phyloP scores from a whole-genome alignment of 2,888 invertebrate genomes.

The Zaprionus bogoriensis region DNA sequence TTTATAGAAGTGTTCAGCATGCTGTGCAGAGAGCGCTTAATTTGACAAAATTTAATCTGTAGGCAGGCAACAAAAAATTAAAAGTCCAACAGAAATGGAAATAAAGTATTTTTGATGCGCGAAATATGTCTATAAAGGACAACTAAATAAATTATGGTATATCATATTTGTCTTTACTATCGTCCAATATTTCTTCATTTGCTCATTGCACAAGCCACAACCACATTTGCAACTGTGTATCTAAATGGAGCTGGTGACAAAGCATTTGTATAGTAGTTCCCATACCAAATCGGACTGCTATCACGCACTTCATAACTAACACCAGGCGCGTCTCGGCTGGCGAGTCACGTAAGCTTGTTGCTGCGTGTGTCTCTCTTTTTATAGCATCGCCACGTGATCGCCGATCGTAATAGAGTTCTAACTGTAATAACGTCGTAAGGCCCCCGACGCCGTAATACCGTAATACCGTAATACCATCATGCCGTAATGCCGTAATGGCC shows the following conservation, averaged over 20 bases:
- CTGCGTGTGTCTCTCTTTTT: conserved; percentile 36
- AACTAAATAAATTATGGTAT: too few species aligned
- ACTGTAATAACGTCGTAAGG: conserved; percentile 43
- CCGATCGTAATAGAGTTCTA: conserved; percentile 53
- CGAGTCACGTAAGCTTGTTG: conserved; percentile 52
- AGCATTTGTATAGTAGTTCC: conserved; percentile 32
- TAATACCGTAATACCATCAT: neutral
- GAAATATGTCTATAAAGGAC: too few species aligned
- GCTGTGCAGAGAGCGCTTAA: too few species aligned
- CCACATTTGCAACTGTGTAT: neutral
- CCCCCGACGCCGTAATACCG: neutral
- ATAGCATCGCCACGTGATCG: conserved; percentile 61
- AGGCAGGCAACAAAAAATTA: too few species aligned
- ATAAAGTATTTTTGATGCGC: too few species aligned
- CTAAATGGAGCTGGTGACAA: neutral
- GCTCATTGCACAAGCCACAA: too few species aligned
- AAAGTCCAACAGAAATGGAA: too few species aligned
- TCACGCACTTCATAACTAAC: conserved; percentile 35
- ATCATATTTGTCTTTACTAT: too few species aligned
- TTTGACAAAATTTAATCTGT: too few species aligned
- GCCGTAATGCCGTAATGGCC: conserved; percentile 12
- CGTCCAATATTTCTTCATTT: too few species aligned
- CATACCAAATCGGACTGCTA: conserved; percentile 15
- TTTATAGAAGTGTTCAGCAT: too few species aligned
- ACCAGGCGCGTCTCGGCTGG: conserved; percentile 14